A percentile compares a stretch with the other conserved stretches of the same genome.
Conservation (phyloP, 2,797 vertebrate genomes). For the Sebastiscus albofasciatus region DNA sequence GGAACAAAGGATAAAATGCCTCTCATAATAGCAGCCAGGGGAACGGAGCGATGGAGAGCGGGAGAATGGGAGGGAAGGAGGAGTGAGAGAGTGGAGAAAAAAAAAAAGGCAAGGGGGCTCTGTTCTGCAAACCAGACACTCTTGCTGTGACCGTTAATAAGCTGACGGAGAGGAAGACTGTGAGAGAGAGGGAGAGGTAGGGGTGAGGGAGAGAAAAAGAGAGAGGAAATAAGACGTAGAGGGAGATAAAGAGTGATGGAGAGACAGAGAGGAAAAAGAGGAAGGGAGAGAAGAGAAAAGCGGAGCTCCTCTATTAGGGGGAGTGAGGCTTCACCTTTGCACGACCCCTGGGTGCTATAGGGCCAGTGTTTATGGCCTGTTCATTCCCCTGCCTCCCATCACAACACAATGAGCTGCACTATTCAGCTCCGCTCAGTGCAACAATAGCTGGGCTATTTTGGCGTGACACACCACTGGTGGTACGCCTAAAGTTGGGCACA, state of each 20-base stretch:
- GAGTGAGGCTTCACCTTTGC: conserved; percentile 81
- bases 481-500: conserved; percentile 62
- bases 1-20: conserved; percentile 87
- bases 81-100: conserved; percentile 45
- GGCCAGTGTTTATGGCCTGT: conserved; percentile 81
- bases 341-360: conserved; percentile 79
- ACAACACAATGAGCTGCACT: conserved; percentile 82
- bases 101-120: conserved; percentile 60
- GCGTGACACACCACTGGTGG: conserved; percentile 74
- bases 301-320: conserved; percentile 60
- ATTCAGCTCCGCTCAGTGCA: conserved; percentile 72
- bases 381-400: conserved; percentile 81
- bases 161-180: conserved; percentile 61
- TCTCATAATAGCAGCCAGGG: conserved; percentile 83
- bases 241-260: conserved; percentile 48
- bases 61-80: conserved; percentile 67
- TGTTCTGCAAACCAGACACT: conserved; percentile 78
- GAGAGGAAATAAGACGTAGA: conserved; percentile 24
- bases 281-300: conserved; percentile 39
- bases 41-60: conserved; percentile 68
- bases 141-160: conserved; percentile 80
- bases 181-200: conserved; percentile 41
- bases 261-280: conserved; percentile 33
- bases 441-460: conserved; percentile 83
- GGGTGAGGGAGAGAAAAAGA: conserved; percentile 12